Evolutionary conservation across 2,888 invertebrate genomes (phyloP).

Genomic region (Hirtodrosophila trivittata): DNA sequence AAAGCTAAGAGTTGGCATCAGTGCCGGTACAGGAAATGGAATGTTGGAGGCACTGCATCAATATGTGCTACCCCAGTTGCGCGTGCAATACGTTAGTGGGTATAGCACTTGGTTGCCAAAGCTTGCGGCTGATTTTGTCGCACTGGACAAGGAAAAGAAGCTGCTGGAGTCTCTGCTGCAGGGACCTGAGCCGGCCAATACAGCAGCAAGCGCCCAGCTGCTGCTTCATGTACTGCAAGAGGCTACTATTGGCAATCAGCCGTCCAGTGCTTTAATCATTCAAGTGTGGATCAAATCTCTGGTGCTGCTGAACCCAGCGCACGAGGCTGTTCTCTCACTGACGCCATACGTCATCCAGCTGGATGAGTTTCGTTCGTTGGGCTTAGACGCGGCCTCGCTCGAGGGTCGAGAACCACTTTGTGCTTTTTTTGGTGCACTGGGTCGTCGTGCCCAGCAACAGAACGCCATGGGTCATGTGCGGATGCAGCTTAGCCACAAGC

Average conservation of each 20-base stretch:
- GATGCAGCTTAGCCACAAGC: slow-evolving; percentile 75
- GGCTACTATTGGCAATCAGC: slow-evolving; percentile 16
- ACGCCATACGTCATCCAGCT: slow-evolving; percentile 69
- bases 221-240: slow-evolving; percentile 64
- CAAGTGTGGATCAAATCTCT: slow-evolving; percentile 82
- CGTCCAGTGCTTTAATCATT: slow-evolving; percentile 63
- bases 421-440: slow-evolving; percentile 81
- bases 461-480: slow-evolving; percentile 55
- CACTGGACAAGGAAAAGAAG: slow-evolving; percentile 68
- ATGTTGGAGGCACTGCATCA: slow-evolving; percentile 77
- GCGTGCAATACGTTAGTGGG: slow-evolving; percentile 74
- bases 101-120: slow-evolving; percentile 80
- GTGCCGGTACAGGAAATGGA: slow-evolving; percentile 13
- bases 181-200: slow-evolving; percentile 71
- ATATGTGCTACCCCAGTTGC: slow-evolving; percentile 80
- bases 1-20: not conserved
- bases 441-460: slow-evolving; percentile 62
- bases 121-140: slow-evolving; percentile 80
- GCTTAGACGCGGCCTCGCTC: slow-evolving; percentile 59
- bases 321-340: slow-evolving; percentile 77
- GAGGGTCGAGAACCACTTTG: slow-evolving; percentile 81
- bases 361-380: slow-evolving; percentile 74
- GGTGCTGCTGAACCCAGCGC: slow-evolving; percentile 78
- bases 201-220: slow-evolving; percentile 75
- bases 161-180: slow-evolving; percentile 69